Percentiles rank a stretch among this genome's conserved stretches.
Conservation (phyloP, 37 sponge, comb jelly and placozoan species). For the Bolinopsis microptera region DNA sequence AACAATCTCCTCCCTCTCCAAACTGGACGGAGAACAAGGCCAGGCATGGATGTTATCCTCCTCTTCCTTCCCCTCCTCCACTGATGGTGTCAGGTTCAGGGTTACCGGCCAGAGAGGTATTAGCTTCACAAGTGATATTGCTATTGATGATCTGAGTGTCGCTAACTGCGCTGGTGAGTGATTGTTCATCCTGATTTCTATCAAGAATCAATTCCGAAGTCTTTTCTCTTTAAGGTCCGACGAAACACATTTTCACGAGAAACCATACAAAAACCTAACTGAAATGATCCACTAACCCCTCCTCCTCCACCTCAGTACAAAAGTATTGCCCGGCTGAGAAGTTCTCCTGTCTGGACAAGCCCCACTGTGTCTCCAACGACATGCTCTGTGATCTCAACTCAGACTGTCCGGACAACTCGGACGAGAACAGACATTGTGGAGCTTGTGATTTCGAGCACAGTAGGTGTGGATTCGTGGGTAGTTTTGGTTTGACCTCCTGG, state of each 20-base stretch:
- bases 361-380: not conserved
- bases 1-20: not conserved
- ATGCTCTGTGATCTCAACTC: conserved; percentile 21
- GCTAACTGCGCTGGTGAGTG: conserved; percentile 31
- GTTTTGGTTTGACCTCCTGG: not conserved
- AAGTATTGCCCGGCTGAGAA: not conserved
- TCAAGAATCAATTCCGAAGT: too few relatives aligned
- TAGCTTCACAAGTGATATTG: conserved; percentile 66
- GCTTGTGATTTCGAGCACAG: conserved; percentile 34
- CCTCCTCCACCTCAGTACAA: not conserved
- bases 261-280: too few relatives aligned
- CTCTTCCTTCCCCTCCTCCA: conserved; percentile 23
- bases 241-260: too few relatives aligned
- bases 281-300: not conserved
- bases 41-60: conserved; percentile 4
- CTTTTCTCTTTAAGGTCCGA: too few relatives aligned
- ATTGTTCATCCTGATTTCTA: not conserved
- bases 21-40: conserved; percentile 21
- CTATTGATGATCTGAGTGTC: conserved; percentile 68
- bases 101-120: conserved; percentile 6
- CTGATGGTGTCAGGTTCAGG: conserved; percentile 13
- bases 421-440: not conserved
- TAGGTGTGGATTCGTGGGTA: not conserved
- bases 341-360: conserved; percentile 29
- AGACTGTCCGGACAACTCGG: conserved; percentile 11